Evolutionary conservation across 2,888 invertebrate species (phyloP), one percentile per base, ranked within the genome.

Genomic region (Drosophila maculinotata): DNA sequence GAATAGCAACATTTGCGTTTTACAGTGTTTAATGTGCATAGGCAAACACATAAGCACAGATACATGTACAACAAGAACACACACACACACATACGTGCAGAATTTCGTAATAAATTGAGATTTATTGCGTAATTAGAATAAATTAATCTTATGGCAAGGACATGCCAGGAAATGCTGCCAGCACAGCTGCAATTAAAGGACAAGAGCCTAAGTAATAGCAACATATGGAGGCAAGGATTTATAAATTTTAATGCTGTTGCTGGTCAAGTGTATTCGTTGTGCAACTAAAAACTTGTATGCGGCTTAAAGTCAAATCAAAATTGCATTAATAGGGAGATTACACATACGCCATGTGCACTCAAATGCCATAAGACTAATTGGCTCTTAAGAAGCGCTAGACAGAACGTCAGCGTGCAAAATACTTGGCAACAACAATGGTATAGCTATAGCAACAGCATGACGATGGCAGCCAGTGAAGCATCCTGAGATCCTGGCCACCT

Each of bases 91-190:
- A 33, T 9, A 12, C 7, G 10, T 14, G 20, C 49, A 58, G 35
- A 54, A 69, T 76, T 68, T 68, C 71, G 71, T 77, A 77, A 76
- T 85, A 89, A 90, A 90, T 90, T 82, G 84, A 90, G 89, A 90
- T 90, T 90, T 91, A 90, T 90, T 90, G 89, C 89, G 87, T 90
- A 88, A 90, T 91, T 91, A 90, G 89, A 89, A 90, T 89, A 88
- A 87, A 89, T 90, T 89, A 88, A 88, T 79, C 74, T 75, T 79
- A 77, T 72, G 76, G 69, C 79, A 78, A 80, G 81, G 75, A 87
- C 79, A 79, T 62, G 33, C 23, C 41, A 28, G 31, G 4, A 39
- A 31, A 10, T 36, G 57, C 35, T n/a, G 15, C 10, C 26, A 35
- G 42, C 36, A 25, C 54, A 73, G 41, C 49, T 62, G 53, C 70